Evolutionary conservation across 2,888 invertebrate genomes (phyloP).

Genomic region (Bombylius discolor): DNA sequence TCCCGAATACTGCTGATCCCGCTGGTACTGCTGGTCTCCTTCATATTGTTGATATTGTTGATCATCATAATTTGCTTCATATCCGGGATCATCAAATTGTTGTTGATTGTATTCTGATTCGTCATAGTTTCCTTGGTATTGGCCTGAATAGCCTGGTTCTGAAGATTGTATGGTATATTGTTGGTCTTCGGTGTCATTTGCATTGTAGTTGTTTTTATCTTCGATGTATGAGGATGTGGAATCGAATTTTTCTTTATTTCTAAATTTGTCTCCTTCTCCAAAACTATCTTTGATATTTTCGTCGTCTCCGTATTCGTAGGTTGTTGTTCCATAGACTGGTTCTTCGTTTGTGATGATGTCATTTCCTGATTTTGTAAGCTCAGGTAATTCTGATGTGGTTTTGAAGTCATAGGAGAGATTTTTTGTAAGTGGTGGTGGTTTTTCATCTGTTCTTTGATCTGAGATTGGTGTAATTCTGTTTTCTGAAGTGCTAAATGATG

Average conservation of each 20-base stretch:
- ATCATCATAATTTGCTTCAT: conserved; percentile 13
- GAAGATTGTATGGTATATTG: not conserved
- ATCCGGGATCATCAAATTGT: conserved; percentile 18
- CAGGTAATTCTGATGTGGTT: not conserved
- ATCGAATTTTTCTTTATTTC: not conserved
- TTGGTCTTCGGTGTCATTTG: not conserved
- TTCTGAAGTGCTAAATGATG: conserved; percentile 28
- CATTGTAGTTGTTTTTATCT: conserved; percentile 6
- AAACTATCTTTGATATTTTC: conserved; percentile 35
- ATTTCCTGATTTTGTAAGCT: not conserved
- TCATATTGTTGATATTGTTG: conserved; percentile 12
- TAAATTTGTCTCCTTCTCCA: conserved; percentile 29
- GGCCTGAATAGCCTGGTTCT: conserved; percentile 1
- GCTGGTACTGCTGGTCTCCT: conserved; percentile 22
- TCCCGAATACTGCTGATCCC: conserved; percentile 23
- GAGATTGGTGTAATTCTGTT: conserved; percentile 1
- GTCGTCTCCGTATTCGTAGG: conserved; percentile 28
- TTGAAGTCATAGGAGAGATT: conserved; percentile 12
- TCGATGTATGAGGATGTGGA: conserved; percentile 6
- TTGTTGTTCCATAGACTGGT: not conserved
- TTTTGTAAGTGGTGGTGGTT: conserved; percentile 18
- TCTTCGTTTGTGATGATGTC: conserved; percentile 4
- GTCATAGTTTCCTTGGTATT: conserved; percentile 12
- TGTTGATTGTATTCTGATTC: conserved; percentile 24
- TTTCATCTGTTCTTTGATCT: conserved; percentile 10